Evolutionary conservation across 92 coral and sea anemone species (phyloP), one percentile per base, ranked within the genome.

Genomic region (Paragorgia papillata): DNA sequence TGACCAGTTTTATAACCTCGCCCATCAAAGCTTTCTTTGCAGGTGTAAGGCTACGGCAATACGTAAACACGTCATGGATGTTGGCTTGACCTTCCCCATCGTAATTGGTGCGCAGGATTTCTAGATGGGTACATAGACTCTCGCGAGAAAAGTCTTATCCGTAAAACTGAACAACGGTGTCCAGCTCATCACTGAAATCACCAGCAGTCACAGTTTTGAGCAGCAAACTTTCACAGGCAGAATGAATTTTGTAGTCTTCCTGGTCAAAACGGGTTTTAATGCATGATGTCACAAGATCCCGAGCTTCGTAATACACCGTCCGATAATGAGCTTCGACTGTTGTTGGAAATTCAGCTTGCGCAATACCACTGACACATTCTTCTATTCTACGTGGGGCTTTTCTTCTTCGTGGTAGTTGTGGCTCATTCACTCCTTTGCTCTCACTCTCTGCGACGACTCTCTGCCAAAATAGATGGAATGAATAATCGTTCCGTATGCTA

Each of bases 11-110:
- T 44, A 44, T 44, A 9, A 44, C 61, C 24, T 55, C 61, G 8
- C 61, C 22, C 61, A 55, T 55, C 61, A 55, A 55, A 55, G 61
- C 61, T 55, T 19, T 55, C 22, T 55, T 43, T 43, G 67, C 67
- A 22, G 67, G 67, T 61, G 67, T 21, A 20, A 61, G 67, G 37
- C 34, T 9, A 29, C 67, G 31, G 37, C 67, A 61, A 26, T 61
- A 61, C 33, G 28, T 9, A 17, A 8, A 61, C 19, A 61, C 9
- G 37, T 61, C 67, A 61, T 61, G 67, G 10, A 26, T 61, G 34
- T 19, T n/a, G n/a, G n/a, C n/a, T n/a, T n/a, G n/a, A n/a, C n/a
- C n/a, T n/a, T n/a, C n/a, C n/a, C n/a, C n/a, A 20, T 61, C 67
- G 28, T 17, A 61, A 28, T 61, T 61, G 9, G 33, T 61, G 67